Base-by-base conservation (phyloP, 2,888 invertebrate species). In the Lymantria monacha region DNA sequence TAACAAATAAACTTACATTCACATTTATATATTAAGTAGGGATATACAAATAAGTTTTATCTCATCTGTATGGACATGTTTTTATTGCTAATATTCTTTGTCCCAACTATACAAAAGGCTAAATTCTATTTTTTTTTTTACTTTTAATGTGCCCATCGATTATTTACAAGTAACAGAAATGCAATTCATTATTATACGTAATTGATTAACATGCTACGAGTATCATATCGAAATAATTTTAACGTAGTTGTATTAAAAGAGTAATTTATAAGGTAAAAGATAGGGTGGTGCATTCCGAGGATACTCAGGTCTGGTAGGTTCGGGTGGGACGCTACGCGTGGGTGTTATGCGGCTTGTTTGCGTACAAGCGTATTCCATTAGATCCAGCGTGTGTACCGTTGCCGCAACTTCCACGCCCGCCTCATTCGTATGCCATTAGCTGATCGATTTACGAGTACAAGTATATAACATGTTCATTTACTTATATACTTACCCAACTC, bases 351-450 rank as follows among this genome's bases (percentile, higher is more conserved):
- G 84, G 85, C 84, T 82, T 90, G 89, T 91, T 91, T 91, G 87
- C 90, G 81, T 87, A 91, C 90, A 91, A 86, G 90, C 79, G 85
- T 90, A 91, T 89, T 89, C 90, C 90, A 91, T 91, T 91, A 90
- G 88, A 88, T 81, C 81, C 83, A 76, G 76, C 81, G 79, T 81
- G 81, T 85, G 82, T 83, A 81, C 79, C 72, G 74, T 78, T 76
- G 79, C 84, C 87, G 70, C 85, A 84, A 80, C 80, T 81, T 77
- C 81, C 66, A 76, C 81, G 72, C 76, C 73, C 79, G 81, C 87
- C 85, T 87, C 86, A 87, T 88, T 88, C 87, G 85, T 87, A 89
- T 88, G 84, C 88, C 87, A 88, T 89, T 89, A 88, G 83, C 84
- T 86, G 87, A 88, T 88, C 87, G 85, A 85, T 88, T 83, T 81